Percentiles rank a stretch among this genome's conserved stretches.
Conservation (phyloP, 1,140 invertebrate genomes). For the Musca domestica region DNA sequence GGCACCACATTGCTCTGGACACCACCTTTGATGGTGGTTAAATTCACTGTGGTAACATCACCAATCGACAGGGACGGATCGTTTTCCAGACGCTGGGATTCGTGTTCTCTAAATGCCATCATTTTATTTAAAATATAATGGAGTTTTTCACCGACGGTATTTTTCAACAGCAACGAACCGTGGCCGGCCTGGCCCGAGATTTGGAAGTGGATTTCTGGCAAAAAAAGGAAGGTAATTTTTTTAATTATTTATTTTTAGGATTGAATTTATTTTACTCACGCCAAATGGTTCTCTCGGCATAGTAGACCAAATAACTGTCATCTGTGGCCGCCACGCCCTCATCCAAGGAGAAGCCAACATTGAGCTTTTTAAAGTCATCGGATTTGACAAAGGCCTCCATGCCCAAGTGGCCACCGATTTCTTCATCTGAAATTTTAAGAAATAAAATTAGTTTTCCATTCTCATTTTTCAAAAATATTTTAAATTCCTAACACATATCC, state of each 20-base stretch:
- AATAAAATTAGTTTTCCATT: neutral
- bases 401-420: slow-evolving; percentile 79
- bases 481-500: neutral
- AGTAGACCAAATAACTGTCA: slow-evolving; percentile 68
- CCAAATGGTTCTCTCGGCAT: slow-evolving; percentile 74
- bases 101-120: slow-evolving; percentile 68
- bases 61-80: slow-evolving; percentile 69
- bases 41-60: slow-evolving; percentile 85
- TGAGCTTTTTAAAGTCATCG: slow-evolving; percentile 76
- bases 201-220: slow-evolving; percentile 38
- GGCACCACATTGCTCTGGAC: slow-evolving; percentile 93
- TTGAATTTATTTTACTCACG: slow-evolving; percentile 52
- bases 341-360: slow-evolving; percentile 87
- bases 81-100: slow-evolving; percentile 65
- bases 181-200: slow-evolving; percentile 78
- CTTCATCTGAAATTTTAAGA: slow-evolving; percentile 83
- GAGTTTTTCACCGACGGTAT: slow-evolving; percentile 84
- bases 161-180: slow-evolving; percentile 78
- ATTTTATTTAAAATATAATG: slow-evolving; percentile 75
- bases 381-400: slow-evolving; percentile 81
- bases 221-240: slow-evolving; percentile 13
- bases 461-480: neutral
- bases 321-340: slow-evolving; percentile 72
- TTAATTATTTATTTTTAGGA: slow-evolving; percentile 8
- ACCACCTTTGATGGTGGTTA: slow-evolving; percentile 83